Percentiles rank a stretch among this genome's conserved stretches.
Evolutionary conservation across 2,888 invertebrate genomes (phyloP).

Genomic region (Nudaria mundana): DNA sequence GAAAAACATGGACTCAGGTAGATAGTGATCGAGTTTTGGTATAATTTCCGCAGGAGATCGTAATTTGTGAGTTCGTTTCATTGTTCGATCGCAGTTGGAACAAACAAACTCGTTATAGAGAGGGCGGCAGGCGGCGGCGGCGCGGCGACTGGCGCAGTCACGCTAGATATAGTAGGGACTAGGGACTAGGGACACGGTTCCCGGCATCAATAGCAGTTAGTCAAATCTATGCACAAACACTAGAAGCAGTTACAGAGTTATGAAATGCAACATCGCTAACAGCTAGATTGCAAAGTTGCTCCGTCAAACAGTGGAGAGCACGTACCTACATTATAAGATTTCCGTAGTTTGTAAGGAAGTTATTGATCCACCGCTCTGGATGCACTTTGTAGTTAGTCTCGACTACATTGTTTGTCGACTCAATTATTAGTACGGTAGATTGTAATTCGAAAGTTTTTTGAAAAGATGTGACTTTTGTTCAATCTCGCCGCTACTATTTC

Average conservation of each 20-base stretch:
- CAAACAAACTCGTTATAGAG: conserved; percentile 7
- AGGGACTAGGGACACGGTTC: conserved; percentile 7
- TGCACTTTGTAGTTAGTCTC: conserved; percentile 45
- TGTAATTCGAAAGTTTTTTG: too few species aligned
- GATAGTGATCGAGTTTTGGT: conserved; percentile 19
- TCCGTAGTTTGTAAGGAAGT: conserved; percentile 35
- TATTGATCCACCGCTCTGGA: conserved; percentile 45
- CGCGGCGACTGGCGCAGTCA: neutral
- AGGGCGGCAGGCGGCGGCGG: neutral
- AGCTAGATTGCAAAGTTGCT: conserved; percentile 46
- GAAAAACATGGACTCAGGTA: conserved; percentile 31
- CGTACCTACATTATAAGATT: conserved; percentile 56
- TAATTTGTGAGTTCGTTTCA: conserved; percentile 9
- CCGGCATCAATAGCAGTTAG: conserved; percentile 12
- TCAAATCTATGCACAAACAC: conserved; percentile 34
- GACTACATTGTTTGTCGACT: conserved; percentile 43
- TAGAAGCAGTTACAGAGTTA: conserved; percentile 27
- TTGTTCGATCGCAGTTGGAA: conserved; percentile 12
- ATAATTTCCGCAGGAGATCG: conserved; percentile 22
- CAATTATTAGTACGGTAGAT: too few species aligned
- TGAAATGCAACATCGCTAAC: conserved; percentile 41
- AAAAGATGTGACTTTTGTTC: too few species aligned
- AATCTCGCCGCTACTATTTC: too few species aligned
- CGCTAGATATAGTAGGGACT: too few species aligned
- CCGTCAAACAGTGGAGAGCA: conserved; percentile 16